Base-by-base conservation (phyloP, 53 echinoderm and acorn worm species). In the Paelopatides confundens region DNA sequence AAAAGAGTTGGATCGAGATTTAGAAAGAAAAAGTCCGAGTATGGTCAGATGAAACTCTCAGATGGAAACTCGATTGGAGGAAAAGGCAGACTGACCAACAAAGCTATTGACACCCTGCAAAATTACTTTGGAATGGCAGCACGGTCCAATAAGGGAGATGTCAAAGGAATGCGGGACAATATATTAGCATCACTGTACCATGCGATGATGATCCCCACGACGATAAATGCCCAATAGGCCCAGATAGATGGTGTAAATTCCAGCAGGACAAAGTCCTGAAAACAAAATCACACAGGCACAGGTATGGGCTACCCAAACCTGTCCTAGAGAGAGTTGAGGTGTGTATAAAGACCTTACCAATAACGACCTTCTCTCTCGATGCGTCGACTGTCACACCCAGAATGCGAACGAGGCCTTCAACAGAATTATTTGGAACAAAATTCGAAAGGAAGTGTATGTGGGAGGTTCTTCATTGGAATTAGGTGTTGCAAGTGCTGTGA, bases 41-140 rank as follows among this genome's bases (percentile, higher is more conserved):
- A 32, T 4, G 71, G 70, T 11, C 46, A 43, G 38, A 66, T 53
- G 37, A 89, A 89, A 58, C 85, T 89, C 3, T 70, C 85, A 35
- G 90, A 89, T 85, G 85, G 85, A 29, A 69, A 69, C 17, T 23
- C 51, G 24, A 85, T 90, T 65, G 63, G 43, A 28, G 90, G 90
- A 26, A 86, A 77, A 39, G 78, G 86, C 3, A 49, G 85, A 58
- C 36, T 89, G 5, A 67, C 90, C 4, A 54, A 89, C 32, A 32
- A 63, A 36, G 18, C 43, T 35, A 71, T 89, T 71, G 70, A 89
- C 63, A 81, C 77, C 5, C 24, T 88, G 51, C 88, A 88, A 78
- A 88, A 88, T 53, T 63, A 85, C 27, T 85, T 39, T 85, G 68
- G 85, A 2, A 66, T 85, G 7, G 85, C 85, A 26, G 35, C 40